Conservation (phyloP, 2,888 invertebrate genomes). For the Adelphocoris suturalis region DNA sequence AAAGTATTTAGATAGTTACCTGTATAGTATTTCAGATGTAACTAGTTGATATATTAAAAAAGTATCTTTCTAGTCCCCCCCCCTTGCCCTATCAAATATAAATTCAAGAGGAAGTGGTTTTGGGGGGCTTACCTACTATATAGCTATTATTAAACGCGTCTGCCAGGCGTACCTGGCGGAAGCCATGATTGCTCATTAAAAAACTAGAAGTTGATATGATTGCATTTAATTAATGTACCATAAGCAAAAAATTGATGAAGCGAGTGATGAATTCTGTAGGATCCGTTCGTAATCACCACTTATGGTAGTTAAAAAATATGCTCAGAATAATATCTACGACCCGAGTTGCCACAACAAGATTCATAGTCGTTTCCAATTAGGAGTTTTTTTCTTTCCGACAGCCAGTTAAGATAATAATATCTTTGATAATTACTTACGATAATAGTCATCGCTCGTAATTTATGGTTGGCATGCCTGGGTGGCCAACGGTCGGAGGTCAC, state of each 20-base stretch:
- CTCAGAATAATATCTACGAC: conserved; percentile 43
- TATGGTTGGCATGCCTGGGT: conserved; percentile 28
- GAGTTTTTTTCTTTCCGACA: conserved; percentile 31
- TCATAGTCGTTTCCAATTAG: conserved; percentile 44
- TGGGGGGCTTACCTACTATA: no score
- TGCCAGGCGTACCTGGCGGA: conserved; percentile 36
- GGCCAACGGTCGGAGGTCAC: conserved; percentile 48
- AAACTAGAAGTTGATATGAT: conserved; percentile 37
- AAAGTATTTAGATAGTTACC: no score
- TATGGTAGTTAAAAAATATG: conserved; percentile 37
- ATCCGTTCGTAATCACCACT: conserved; percentile 33
- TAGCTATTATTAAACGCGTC: not conserved
- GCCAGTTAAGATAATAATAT: conserved; percentile 27
- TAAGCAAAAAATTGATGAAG: conserved; percentile 46
- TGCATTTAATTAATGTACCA: conserved; percentile 25
- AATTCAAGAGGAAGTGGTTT: no score
- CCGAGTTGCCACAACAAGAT: conserved; percentile 39
- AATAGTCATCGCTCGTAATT: conserved; percentile 44
- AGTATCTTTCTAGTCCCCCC: no score
- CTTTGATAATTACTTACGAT: conserved; percentile 41
- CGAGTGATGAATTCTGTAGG: conserved; percentile 25
- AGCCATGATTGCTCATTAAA: conserved; percentile 49
- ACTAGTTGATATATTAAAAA: no score
- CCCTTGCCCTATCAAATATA: no score
- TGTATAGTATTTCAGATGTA: no score